phyloP scores from a whole-genome alignment of 2,797 vertebrate species.

The Typhlichthys subterraneus region DNA sequence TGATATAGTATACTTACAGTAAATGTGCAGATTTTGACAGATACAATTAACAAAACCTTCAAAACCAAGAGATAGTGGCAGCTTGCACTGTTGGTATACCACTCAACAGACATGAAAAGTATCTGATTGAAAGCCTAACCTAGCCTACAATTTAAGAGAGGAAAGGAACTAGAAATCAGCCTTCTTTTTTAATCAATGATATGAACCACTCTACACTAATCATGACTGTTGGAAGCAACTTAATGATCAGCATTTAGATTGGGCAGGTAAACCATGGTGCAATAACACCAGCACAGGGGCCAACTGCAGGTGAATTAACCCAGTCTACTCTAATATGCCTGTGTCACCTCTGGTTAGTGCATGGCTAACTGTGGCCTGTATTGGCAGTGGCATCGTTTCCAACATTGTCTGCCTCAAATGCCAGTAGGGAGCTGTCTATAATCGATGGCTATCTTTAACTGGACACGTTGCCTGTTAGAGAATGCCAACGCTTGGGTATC shows the following conservation, averaged over 20 bases:
- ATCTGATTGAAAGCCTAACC: conserved; percentile 22
- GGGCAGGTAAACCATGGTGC: conserved; percentile 87
- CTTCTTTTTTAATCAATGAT: conserved; percentile 86
- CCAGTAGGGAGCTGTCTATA: conserved; percentile 77
- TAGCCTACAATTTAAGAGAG: conserved; percentile 8
- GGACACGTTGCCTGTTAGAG: conserved; percentile 68
- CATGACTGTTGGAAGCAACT: conserved; percentile 91
- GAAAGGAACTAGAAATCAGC: conserved; percentile 59
- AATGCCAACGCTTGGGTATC: conserved; percentile 37
- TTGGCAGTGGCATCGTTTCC: conserved; percentile 81
- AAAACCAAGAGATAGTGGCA: conserved; percentile 8
- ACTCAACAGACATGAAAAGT: conserved; percentile 25
- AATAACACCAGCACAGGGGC: conserved; percentile 90
- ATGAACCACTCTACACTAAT: conserved; percentile 86
- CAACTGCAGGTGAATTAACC: conserved; percentile 94
- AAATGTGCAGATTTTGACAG: background rate
- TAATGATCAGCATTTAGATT: conserved; percentile 95
- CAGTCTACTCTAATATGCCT: conserved; percentile 93
- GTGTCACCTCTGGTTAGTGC: conserved; percentile 94
- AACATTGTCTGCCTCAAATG: conserved; percentile 74
- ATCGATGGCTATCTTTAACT: conserved; percentile 79
- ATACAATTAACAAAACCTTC: conserved; percentile 23
- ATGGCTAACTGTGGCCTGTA: conserved; percentile 80
- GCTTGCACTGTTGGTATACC: background rate
- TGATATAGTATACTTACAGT: conserved; percentile 14